Base-by-base conservation (phyloP, 1,140 invertebrate species). In the Metopolophium dirhodum region DNA sequence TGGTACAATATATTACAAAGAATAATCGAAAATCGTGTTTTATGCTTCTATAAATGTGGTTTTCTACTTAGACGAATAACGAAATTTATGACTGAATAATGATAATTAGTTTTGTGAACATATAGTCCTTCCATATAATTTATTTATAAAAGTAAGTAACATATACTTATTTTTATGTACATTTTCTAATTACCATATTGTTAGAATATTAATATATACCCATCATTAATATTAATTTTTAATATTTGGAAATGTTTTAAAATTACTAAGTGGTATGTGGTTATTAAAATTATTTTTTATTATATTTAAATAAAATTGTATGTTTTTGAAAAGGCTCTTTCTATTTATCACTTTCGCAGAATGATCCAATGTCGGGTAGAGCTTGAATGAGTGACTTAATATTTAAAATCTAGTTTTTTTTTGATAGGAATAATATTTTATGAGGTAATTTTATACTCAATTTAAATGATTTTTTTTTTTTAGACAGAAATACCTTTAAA, bases 11-110 rank as follows among this genome's bases (percentile, higher is more conserved):
- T 11, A 68, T 68, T 68, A 68, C 30, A 77, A 77, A 87, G 47
- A 87, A 49, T 87, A 35, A 87, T 87, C 26, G 30, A 51, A 87
- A 87, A 87, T 47, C 14, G 86, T 47, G 26, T 86, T 86, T 86
- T 86, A 83, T 22, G 18, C 77, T 83, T 83, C 77, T 83, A 77
- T 35, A 37, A 83, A 83, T 37, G 35, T 83, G n/a, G 35, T 83
- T 83, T 83, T 86, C 41, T 26, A 83, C n/a, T 22, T 83, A 83
- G 20, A 83, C 14, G 30, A 47, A 45, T 47, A n/a, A n/a, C 14
- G n/a, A 77, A 77, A 30, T 86, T 47, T 86, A 86, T 86, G 18
- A 86, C 45, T 45, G 26, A 47, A 86, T 47, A 86, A 86, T 86
- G 23, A n/a, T 86, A 86, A 86, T 47, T 86, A 47, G 85, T 86